Evolutionary conservation across 30 jellyfish, hydroid and myxozoan species (phyloP).

Genomic region (Cassiopea xamachana): DNA sequence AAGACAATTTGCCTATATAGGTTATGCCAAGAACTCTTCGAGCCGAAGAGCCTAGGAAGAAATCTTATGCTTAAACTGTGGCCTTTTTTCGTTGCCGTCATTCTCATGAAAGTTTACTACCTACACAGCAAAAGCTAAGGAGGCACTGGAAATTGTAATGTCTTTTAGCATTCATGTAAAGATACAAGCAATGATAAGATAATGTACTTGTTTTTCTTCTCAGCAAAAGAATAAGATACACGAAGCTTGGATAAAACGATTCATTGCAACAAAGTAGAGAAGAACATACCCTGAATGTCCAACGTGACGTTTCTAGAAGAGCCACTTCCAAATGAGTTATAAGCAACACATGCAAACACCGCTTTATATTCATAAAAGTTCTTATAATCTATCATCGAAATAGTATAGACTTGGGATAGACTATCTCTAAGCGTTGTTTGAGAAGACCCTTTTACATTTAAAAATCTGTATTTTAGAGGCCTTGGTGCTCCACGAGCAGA

Average conservation of each 20-base stretch:
- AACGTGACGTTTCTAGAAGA: slow-evolving; percentile 2
- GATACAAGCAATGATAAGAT: not conserved
- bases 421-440: not conserved
- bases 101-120: too few species aligned
- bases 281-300: slow-evolving; percentile 35
- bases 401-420: not conserved
- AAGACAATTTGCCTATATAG: too few species aligned
- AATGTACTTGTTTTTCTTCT: not conserved
- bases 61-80: too few species aligned
- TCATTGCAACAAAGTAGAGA: not conserved
- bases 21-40: too few species aligned
- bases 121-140: too few species aligned
- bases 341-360: slow-evolving; percentile 31
- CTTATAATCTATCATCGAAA: slow-evolving; percentile 8
- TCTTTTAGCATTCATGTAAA: not conserved
- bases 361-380: slow-evolving; percentile 15
- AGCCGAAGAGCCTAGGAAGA: too few species aligned
- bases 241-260: not conserved
- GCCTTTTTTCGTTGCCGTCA: too few species aligned
- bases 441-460: not conserved
- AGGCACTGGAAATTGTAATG: too few species aligned
- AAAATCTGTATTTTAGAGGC: not conserved
- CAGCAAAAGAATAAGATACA: not conserved
- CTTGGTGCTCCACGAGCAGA: not conserved
- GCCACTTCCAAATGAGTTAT: slow-evolving; percentile 30